Base-by-base conservation (phyloP, 1,140 invertebrate species). In the Drosophila sucinea region DNA sequence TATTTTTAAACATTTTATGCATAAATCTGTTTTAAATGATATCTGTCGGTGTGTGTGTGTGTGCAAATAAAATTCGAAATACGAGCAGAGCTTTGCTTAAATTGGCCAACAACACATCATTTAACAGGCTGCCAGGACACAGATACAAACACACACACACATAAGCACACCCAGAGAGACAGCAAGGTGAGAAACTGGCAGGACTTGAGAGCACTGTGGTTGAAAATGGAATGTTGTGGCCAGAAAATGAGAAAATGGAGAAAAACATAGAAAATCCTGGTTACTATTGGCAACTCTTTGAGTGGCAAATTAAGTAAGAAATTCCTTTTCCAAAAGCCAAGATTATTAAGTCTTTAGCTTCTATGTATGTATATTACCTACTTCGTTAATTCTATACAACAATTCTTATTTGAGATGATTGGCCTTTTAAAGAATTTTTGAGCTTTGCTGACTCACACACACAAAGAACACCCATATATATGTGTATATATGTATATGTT, bases 101-200 rank as follows among this genome's bases (percentile, higher is more conserved):
- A 86, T 86, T 82, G 83, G 83, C 56, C 63, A 54, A 87, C 64
- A 79, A 77, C 79, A 79, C 83, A 73, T 69, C 72, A 77, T 87
- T 87, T 87, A 82, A 64, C 60, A 61, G 57, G 33, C 44, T 41
- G 30, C 54, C 23, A 76, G 32, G n/a, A 55, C 17, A 71, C 17
- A 17, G 17, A 56, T 56, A 29, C 35, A 64, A 11, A 63, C 29
- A 64, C 38, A 44, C 10, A 33, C 41, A 61, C 40, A 47, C 5
- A 62, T 33, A 60, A 29, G 30, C 30, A 30, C 30, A 30, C 30
- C 30, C 30, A 30, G 30, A 23, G 1, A 25, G 1, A 23, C 7
- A 25, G 1, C 0, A 40, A 27, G 35, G 60, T 41, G 33, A 61
- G 33, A 61, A 17, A 61, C 17, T 30, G 27, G 11, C 10, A 11